A percentile compares a stretch with the other conserved stretches of the same genome.
Evolutionary conservation across 2,888 invertebrate species (phyloP).

Genomic region (Tachina fera): DNA sequence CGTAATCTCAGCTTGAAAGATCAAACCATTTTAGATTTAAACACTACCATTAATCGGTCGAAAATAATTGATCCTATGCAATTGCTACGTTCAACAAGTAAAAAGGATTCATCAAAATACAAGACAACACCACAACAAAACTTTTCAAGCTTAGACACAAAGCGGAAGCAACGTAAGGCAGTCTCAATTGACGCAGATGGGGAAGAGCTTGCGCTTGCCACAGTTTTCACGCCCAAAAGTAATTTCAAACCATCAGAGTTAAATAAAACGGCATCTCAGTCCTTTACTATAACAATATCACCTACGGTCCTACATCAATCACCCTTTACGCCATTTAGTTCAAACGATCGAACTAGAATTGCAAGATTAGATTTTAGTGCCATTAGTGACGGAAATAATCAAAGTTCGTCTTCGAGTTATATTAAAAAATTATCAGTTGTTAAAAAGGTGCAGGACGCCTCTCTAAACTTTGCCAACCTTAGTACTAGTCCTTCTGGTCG

Average conservation of each 20-base stretch:
- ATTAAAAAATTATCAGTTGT: slow-evolving; percentile 76
- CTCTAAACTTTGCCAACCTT: slow-evolving; percentile 78
- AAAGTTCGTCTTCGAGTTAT: slow-evolving; percentile 27
- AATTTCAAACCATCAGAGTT: slow-evolving; percentile 1
- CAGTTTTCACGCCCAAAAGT: not conserved
- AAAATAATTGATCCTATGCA: slow-evolving; percentile 79
- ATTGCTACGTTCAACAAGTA: slow-evolving; percentile 79
- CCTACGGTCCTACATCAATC: slow-evolving; percentile 61
- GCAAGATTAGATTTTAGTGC: slow-evolving; percentile 67
- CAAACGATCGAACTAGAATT: slow-evolving; percentile 77
- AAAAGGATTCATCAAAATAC: slow-evolving; percentile 72
- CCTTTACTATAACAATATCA: slow-evolving; percentile 44
- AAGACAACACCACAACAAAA: slow-evolving; percentile 50
- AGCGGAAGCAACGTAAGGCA: slow-evolving; percentile 79
- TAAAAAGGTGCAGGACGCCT: slow-evolving; percentile 78
- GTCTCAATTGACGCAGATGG: slow-evolving; percentile 75
- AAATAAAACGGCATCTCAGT: slow-evolving; percentile 50
- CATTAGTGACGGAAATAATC: not conserved
- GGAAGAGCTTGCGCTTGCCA: not conserved
- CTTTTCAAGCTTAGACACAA: slow-evolving; percentile 75
- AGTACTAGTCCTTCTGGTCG: slow-evolving; percentile 82
- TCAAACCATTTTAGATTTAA: slow-evolving; percentile 72
- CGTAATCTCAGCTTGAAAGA: slow-evolving; percentile 52
- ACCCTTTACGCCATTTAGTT: slow-evolving; percentile 75
- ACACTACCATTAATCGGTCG: slow-evolving; percentile 75